These are phyloP conservation scores for Tipula vernalis DNA, from an alignment of 2,888 invertebrate genomes.

Conservation along the genomic window DNA sequence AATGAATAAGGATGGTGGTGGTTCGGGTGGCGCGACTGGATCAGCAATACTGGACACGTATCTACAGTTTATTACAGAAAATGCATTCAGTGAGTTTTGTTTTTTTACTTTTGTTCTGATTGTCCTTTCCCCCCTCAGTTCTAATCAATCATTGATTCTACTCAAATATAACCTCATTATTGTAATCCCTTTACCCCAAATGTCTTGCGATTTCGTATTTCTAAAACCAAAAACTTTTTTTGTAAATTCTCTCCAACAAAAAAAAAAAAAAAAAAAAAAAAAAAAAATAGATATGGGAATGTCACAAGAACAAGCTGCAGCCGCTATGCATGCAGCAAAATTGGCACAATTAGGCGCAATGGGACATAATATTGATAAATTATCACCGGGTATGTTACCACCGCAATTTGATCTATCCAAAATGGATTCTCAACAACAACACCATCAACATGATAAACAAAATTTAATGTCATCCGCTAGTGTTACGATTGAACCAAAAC, in stretches of 20 bases:
- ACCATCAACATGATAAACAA: not conserved
- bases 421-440: slow-evolving; percentile 17
- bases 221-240: not conserved
- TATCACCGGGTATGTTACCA: slow-evolving; percentile 36
- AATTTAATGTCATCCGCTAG: slow-evolving; percentile 5
- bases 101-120: slow-evolving; percentile 6
- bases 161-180: not conserved
- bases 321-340: slow-evolving; percentile 66
- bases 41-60: slow-evolving; percentile 78
- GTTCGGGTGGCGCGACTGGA: slow-evolving; percentile 42
- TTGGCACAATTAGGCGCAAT: slow-evolving; percentile 63
- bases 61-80: slow-evolving; percentile 77
- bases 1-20: slow-evolving; percentile 44
- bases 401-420: slow-evolving; percentile 34
- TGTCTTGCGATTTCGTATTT: not conserved
- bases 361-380: slow-evolving; percentile 42
- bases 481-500: slow-evolving; percentile 29
- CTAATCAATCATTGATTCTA: not conserved
- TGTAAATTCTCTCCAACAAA: not conserved
- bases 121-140: not conserved
- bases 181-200: not conserved
- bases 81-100: slow-evolving; percentile 49
- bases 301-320: slow-evolving; percentile 54
- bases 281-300: slow-evolving; percentile 39
- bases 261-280: too few species aligned